phyloP scores from a whole-genome alignment of 2,888 invertebrate genomes.

The Oxycera nigricornis region DNA sequence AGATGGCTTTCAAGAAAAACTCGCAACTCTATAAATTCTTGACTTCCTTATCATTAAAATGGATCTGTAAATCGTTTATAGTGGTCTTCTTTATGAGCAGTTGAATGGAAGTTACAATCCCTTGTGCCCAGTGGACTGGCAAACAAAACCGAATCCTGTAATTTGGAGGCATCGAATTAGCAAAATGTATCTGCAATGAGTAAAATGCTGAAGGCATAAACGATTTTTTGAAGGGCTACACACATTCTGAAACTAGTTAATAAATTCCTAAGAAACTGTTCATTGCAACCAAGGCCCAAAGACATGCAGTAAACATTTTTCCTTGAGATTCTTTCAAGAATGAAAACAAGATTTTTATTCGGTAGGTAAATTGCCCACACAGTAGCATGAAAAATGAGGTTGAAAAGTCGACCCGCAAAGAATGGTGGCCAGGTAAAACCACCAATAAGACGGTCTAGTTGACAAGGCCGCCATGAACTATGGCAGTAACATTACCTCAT shows the following conservation, averaged over 20 bases:
- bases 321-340: not conserved
- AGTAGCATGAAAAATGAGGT: not conserved
- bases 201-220: not conserved
- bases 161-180: not conserved
- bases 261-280: not conserved
- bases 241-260: not conserved
- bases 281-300: not conserved
- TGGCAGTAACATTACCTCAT: not conserved
- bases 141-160: not conserved
- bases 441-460: not conserved
- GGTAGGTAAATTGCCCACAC: constrained; percentile 12
- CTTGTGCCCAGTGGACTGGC: not conserved
- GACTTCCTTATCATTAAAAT: constrained; percentile 33
- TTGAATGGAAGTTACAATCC: not conserved
- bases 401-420: constrained; percentile 22
- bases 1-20: constrained; percentile 18
- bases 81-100: constrained; percentile 30
- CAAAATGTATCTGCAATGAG: too few species aligned
- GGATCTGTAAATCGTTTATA: constrained; percentile 25
- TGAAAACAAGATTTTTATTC: not conserved
- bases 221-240: not conserved
- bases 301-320: not conserved
- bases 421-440: not conserved
- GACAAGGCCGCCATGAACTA: not conserved
- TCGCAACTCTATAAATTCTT: constrained; percentile 25